Conservation (phyloP, 1,140 invertebrate species). For the Eumaeus atala region DNA sequence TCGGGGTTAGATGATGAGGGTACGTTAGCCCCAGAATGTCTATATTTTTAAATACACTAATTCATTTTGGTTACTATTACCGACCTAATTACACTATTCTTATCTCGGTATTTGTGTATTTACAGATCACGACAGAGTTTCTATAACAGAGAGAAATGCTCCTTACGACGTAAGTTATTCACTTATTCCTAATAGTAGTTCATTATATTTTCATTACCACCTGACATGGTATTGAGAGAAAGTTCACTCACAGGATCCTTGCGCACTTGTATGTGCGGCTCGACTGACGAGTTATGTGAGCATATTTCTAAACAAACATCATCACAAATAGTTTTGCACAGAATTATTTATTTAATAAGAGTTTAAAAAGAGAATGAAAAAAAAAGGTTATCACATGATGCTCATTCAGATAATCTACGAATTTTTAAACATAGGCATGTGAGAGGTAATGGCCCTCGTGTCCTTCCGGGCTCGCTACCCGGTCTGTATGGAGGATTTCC, state of each 20-base stretch:
- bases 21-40: constrained; percentile 30
- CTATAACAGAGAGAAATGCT: constrained; percentile 64
- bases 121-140: constrained; percentile 63
- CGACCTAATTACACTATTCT: constrained; percentile 39
- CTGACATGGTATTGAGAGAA: constrained; percentile 29
- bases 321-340: no score
- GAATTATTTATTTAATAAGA: no score
- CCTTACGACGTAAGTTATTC: constrained; percentile 63
- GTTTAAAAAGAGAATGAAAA: no score
- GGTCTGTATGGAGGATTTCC: no score
- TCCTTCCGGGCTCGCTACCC: no score
- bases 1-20: constrained; percentile 61
- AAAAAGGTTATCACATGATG: no score
- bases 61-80: constrained; percentile 13
- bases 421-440: no score
- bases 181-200: constrained; percentile 29
- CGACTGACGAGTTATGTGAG: no score
- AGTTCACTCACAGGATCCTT: constrained; percentile 19
- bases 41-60: constrained; percentile 20
- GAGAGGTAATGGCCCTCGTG: no score
- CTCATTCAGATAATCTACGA: no score
- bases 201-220: constrained; percentile 42
- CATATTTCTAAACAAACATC: no score
- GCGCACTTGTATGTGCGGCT: not conserved
- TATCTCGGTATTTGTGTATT: constrained; percentile 42